A percentile compares a stretch with the other conserved stretches of the same genome.
phyloP scores from a whole-genome alignment of 1,140 invertebrate species.

The Zaprionus ornatus region DNA sequence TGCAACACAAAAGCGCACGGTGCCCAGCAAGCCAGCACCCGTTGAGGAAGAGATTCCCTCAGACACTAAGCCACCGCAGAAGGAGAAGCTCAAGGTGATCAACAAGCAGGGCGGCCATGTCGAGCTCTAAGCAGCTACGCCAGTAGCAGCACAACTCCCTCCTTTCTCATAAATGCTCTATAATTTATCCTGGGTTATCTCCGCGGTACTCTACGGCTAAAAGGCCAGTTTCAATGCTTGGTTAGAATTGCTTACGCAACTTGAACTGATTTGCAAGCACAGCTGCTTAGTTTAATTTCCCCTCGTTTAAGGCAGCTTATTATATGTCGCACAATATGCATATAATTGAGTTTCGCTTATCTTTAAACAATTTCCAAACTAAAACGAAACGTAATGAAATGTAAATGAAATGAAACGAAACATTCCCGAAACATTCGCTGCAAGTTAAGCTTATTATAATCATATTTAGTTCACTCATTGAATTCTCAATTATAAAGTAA shows the following conservation, averaged over 20 bases:
- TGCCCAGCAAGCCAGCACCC: constrained; percentile 84
- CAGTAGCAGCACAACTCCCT: neutral
- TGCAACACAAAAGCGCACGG: constrained; percentile 64
- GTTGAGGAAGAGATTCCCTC: constrained; percentile 85
- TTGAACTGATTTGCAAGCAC: constrained; percentile 48
- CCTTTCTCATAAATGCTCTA: neutral
- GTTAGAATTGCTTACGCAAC: constrained; percentile 32
- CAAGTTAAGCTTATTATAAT: neutral
- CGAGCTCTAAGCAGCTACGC: constrained; percentile 68
- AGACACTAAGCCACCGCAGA: constrained; percentile 85
- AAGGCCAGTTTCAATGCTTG: constrained; percentile 35
- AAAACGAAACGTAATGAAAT: neutral
- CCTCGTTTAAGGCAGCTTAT: constrained; percentile 48
- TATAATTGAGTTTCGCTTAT: constrained; percentile 64
- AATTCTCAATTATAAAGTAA: constrained; percentile 3
- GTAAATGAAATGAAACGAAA: neutral
- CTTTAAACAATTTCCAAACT: constrained; percentile 25
- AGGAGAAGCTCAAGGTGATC: constrained; percentile 86
- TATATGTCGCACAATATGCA: constrained; percentile 56
- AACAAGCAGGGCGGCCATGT: constrained; percentile 84
- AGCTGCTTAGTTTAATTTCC: constrained; percentile 34
- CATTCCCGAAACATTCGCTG: neutral
- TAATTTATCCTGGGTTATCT: neutral
- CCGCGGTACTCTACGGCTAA: neutral
- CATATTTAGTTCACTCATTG: neutral